Evolutionary conservation across 2,113 vertebrate genomes (phyloP).

Genomic region (Benitochromis conjunctus): DNA sequence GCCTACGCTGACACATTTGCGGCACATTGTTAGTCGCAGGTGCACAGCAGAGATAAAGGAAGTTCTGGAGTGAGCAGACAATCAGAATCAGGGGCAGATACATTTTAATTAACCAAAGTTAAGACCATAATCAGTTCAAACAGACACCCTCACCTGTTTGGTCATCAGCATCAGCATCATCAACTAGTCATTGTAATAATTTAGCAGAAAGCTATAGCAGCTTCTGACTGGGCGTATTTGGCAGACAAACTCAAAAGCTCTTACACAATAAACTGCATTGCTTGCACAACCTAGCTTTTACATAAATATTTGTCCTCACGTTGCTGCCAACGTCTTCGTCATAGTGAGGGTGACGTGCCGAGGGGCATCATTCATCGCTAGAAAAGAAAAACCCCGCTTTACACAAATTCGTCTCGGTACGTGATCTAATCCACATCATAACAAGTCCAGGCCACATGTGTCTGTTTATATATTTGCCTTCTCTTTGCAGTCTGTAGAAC

Average conservation of each 20-base stretch:
- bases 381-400: background rate
- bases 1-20: background rate
- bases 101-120: background rate
- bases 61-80: background rate
- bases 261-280: background rate
- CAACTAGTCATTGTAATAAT: background rate
- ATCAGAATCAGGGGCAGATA: background rate
- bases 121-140: background rate
- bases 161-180: background rate
- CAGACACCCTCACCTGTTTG: background rate
- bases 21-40: background rate
- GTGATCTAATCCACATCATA: background rate
- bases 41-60: slow-evolving; percentile 4
- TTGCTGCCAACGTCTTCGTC: background rate
- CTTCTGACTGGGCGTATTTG: background rate
- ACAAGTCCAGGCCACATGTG: background rate
- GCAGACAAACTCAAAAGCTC: background rate
- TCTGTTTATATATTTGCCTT: background rate
- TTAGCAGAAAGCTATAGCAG: background rate
- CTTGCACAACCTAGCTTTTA: background rate
- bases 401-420: background rate
- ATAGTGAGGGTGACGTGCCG: background rate
- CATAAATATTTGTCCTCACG: background rate
- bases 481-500: background rate
- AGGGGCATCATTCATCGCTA: background rate